Base-by-base conservation (phyloP, 1,140 invertebrate genomes). In the Drosophila ficusphila region DNA sequence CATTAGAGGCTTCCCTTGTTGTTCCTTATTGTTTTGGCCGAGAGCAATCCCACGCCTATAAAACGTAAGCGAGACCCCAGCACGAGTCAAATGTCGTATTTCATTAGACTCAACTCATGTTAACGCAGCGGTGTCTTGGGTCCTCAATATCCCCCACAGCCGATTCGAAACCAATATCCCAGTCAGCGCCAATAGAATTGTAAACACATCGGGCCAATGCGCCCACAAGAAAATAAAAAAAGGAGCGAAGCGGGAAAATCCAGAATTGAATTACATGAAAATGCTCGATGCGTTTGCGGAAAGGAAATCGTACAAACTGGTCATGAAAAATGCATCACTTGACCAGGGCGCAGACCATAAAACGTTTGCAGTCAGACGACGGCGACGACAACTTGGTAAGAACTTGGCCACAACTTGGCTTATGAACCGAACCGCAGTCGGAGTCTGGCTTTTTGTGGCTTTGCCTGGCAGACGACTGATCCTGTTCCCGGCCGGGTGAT, bases 11-110 rank as follows among this genome's bases (percentile, higher is more conserved):
- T 36, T 12, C n/a, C 19, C 25, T 33, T 48, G 5, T 44, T 76
- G 51, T 49, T 72, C 62, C 51, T 42, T 44, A 48, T 33, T 54
- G 18, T 27, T 69, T 65, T 75, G 52, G 82, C 82, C 82, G 44
- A 62, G 64, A 81, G 82, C 82, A 82, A 75, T 88, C 82, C 82
- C 82, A 88, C 82, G 82, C 82, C 82, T 68, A 88, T 88, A 82
- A 88, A 88, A 75, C 44, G 41, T 33, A 41, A 60, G 53, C 54
- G 29, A 70, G 64, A 54, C 49, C 60, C 46, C 58, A 85, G 81
- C 78, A 88, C 82, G 82, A 88, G 82, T 88, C 82, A 88, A 88
- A 88, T 88, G 82, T 88, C 82, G 82, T 88, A 88, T 88, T 88
- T 88, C 74, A 88, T 88, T 88, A 88, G 83, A 44, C 62, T 46